Conservation (phyloP, 2,797 vertebrate species). For the Anguilla anguilla region DNA sequence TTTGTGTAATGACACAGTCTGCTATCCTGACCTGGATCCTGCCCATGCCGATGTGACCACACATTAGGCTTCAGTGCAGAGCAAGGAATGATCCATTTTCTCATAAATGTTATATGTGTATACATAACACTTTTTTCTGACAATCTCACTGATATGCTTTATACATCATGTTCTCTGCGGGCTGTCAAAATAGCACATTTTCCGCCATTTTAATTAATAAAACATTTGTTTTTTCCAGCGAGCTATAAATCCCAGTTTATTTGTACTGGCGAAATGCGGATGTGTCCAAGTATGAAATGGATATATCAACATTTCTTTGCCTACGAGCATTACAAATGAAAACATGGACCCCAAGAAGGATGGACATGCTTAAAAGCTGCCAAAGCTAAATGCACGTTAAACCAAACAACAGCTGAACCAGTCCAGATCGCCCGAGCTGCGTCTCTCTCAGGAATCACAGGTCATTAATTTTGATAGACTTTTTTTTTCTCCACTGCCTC, state of each 20-base stretch:
- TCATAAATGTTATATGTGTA: not conserved
- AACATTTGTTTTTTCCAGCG: slow-evolving; percentile 15
- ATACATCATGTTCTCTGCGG: slow-evolving; percentile 3
- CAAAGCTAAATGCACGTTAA: not conserved
- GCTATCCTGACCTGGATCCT: not conserved
- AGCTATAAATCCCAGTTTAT: slow-evolving; percentile 22
- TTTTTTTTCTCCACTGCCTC: slow-evolving; percentile 28
- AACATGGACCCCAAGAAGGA: not conserved
- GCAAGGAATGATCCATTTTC: not conserved
- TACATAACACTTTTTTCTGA: not conserved
- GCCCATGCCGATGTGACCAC: not conserved
- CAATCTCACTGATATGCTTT: slow-evolving; percentile 12
- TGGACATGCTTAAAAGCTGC: not conserved
- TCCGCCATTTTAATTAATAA: slow-evolving; percentile 23
- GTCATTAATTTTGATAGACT: slow-evolving; percentile 21
- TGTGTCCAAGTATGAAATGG: not conserved
- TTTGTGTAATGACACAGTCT: not conserved
- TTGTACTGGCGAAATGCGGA: slow-evolving; percentile 23
- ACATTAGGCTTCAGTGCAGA: not conserved
- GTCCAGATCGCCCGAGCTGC: not conserved
- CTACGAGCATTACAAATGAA: slow-evolving; percentile 16
- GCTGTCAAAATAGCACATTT: not conserved
- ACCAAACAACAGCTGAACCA: slow-evolving; percentile 22
- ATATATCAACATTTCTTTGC: not conserved
- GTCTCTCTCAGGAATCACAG: not conserved